Evolutionary conservation across 2,797 vertebrate species (phyloP), one percentile per base, ranked within the genome.

Genomic region (Phataginus tetradactyla): DNA sequence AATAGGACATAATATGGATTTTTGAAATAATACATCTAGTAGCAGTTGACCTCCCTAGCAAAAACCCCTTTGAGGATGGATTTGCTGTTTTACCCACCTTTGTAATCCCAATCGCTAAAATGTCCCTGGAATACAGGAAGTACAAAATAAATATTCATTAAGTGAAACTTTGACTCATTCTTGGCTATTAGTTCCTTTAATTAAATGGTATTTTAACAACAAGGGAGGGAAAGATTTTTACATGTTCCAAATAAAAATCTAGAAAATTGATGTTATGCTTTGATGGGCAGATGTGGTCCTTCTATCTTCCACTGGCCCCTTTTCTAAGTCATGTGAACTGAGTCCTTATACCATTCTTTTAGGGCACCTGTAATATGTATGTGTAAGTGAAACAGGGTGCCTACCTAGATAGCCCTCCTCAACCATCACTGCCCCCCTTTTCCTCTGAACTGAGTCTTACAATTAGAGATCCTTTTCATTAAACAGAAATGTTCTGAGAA

Each of bases 21-120:
- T 90, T 83, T 81, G 14, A 86, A 96, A 92, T 61, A 94, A 55
- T 89, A 85, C 72, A 66, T 64, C 85, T 49, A 39, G 8, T 15
- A 55, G 37, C 57, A 80, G 3, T 64, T 78, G 42, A 9, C 23
- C 53, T 86, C 55, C 37, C 42, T 90, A 84, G 66, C 37, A 49
- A 66, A 83, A 45, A 32, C 11, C 2, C 37, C 83, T 68, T 59
- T 69, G 27, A 86, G 96, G 27, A 80, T 59, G 15, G 14, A 75
- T 89, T 94, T 91, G 27, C 17, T 88, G 3, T 68, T 23, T 89
- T 83, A 63, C 3, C 37, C 34, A 55, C 8, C 20, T 89, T 90
- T 72, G 17, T 37, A 57, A 66, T 78, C 34, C 32, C 7, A 66
- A 6, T 89, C 25, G 51, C 39, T 71, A 42, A 59, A 92, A 78